Evolutionary conservation across 2,888 invertebrate species (phyloP), one percentile per base, ranked within the genome.

Genomic region (Brachyopa scutellaris): DNA sequence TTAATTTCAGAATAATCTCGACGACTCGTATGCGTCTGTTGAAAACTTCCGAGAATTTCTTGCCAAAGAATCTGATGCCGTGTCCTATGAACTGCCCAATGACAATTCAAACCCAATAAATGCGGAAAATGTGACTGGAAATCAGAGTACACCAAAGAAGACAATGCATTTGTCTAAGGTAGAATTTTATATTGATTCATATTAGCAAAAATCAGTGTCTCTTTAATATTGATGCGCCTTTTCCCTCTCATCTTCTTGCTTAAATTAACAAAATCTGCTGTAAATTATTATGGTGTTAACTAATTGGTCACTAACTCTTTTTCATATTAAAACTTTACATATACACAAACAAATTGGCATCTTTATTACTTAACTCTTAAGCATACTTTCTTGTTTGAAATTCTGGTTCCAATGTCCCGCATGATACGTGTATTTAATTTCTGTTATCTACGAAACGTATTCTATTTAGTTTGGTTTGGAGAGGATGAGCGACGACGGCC

Each of bases 131-230:
- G 38, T 53, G 19, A 23, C 66, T n/a, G 77, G 70, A 19, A 88
- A 88, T 73, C 90, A 89, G 74, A 90, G 89, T 42, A 89, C 90
- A 8, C 89, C 89, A 62, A 89, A 87, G 84, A 89, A 88, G 64
- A 33, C 59, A n/a, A 62, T 55, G 45, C 70, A 79, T 45, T 73
- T 86, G 47, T 87, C 89, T 84, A 89, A 90, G 90, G 89, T 89
- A 90, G 89, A 89, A 85, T 85, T 90, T 86, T 89, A 88, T 85
- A 85, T 89, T 86, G 87, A 89, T 85, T 87, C 90, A 61, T 87
- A 88, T 85, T 89, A 77, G 66, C 21, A 51, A 11, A 6, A 36
- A 61, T 23, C 55, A 69, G 19, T 11, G 9, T 9, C 19, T 51
- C 29, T 29, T n/a, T n/a, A n/a, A n/a, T n/a, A n/a, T n/a, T n/a